A percentile compares a stretch with the other conserved stretches of the same genome.
phyloP scores from a whole-genome alignment of 1,140 invertebrate genomes.

The Galleria mellonella region DNA sequence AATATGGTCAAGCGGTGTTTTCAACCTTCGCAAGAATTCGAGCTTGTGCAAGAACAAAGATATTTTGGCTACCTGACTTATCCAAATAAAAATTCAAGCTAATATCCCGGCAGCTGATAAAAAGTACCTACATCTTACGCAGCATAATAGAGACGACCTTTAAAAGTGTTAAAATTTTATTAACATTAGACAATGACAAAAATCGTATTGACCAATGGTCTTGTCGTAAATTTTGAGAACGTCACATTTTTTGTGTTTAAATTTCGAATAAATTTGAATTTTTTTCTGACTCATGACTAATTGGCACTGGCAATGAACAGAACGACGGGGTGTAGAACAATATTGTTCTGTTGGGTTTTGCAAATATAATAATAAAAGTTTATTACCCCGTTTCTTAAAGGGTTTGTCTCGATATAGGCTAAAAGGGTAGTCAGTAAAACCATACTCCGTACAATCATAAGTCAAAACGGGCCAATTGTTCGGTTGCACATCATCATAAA shows the following conservation, averaged over 20 bases:
- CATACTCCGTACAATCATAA: constrained; percentile 41
- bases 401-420: constrained; percentile 48
- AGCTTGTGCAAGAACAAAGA: constrained; percentile 7
- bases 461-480: constrained; percentile 63
- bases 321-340: constrained; percentile 44
- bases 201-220: constrained; percentile 31
- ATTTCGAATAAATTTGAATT: constrained; percentile 40
- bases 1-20: no score
- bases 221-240: constrained; percentile 41
- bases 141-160: constrained; percentile 32
- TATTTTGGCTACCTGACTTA: constrained; percentile 8
- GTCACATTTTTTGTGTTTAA: constrained; percentile 45
- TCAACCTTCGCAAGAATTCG: neutral
- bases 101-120: constrained; percentile 4
- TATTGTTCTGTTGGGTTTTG: constrained; percentile 55
- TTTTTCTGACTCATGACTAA: constrained; percentile 58
- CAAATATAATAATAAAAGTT: constrained; percentile 73
- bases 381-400: constrained; percentile 68
- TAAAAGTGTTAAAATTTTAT: constrained; percentile 53
- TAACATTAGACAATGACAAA: constrained; percentile 41
- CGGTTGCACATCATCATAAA: constrained; percentile 65
- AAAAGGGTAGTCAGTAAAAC: constrained; percentile 62
- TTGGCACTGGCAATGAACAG: constrained; percentile 35
- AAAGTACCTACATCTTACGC: constrained; percentile 7
- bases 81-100: constrained; percentile 6